Conservation (phyloP, 2,888 invertebrate genomes). For the Pandemis corylana region DNA sequence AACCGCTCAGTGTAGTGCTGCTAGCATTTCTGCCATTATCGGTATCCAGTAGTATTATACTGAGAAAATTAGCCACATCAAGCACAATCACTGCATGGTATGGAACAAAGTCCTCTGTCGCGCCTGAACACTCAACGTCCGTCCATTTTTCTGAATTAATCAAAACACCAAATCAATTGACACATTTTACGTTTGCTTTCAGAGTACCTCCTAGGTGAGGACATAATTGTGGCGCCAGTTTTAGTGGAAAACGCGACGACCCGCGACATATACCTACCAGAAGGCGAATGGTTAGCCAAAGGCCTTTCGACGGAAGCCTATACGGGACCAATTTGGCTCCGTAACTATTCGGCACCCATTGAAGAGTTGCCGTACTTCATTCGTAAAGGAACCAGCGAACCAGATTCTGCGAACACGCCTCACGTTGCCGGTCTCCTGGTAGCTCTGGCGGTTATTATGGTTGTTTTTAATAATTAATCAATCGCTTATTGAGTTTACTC, state of each 20-base stretch:
- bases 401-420: constrained; percentile 49
- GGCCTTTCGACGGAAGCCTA: constrained; percentile 72
- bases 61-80: too few relatives aligned
- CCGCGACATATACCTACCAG: constrained; percentile 91
- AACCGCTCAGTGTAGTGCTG: not conserved
- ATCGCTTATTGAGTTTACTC: not conserved
- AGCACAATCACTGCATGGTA: too few relatives aligned
- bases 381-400: constrained; percentile 37
- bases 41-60: too few relatives aligned
- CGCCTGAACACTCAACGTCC: not conserved
- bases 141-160: not conserved
- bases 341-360: constrained; percentile 87
- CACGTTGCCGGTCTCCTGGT: constrained; percentile 52
- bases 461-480: constrained; percentile 24
- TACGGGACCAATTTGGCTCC: constrained; percentile 86
- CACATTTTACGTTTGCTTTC: constrained; percentile 40
- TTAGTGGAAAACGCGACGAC: constrained; percentile 84
- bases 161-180: not conserved
- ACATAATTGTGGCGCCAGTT: constrained; percentile 92
- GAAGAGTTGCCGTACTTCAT: constrained; percentile 89
- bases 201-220: constrained; percentile 93
- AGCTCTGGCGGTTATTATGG: constrained; percentile 55
- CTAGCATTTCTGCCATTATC: too few relatives aligned
- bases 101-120: too few relatives aligned
- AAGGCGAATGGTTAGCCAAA: constrained; percentile 89